Evolutionary conservation across 2,888 invertebrate species (phyloP), one percentile per base, ranked within the genome.

Genomic region (Pandemis heparana): DNA sequence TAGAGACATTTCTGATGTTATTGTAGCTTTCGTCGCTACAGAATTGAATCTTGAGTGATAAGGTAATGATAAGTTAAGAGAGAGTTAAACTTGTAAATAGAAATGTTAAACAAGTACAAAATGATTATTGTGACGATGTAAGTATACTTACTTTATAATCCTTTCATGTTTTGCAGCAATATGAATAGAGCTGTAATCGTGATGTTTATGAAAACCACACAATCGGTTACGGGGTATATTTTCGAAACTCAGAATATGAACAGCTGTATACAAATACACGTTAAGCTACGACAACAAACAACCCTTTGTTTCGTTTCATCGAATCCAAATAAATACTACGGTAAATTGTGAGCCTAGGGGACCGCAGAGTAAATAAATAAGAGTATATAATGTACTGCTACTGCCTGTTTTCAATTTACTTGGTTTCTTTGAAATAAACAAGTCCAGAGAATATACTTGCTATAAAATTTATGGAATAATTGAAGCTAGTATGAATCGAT

Each of bases 291-390:
- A 38, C 43, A 14, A 48, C 32, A 48, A 64, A 38, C 48, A 46
- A 60, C 59, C 46, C 32, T 60, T 60, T 68, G 46, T 60, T 65
- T 59, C 18, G 7, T 16, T 38, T 32, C 48, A 43, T 65, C 38
- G 18, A 39, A 65, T 23, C 59, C 14, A 71, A 60, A 71, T 48
- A 71, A 65, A 71, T 43, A 51, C 39, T 18, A 12, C 23, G 10
- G 39, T 41, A 41, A 41, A 51, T 32, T 70, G 41, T 70, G 43
- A 65, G n/a, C 63, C 23, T 23, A 63, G 63, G 51, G 51, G 65
- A 66, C 46, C 10, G 51, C n/a, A 65, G 23, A 66, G 65, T 38
- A 60, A 66, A 71, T 38, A 71, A 66, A 66, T 46, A 48, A 43
- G 23, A 18, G 53, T 70, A 43, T 41, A n/a, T 32, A 32, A 32